These are phyloP conservation scores for Bursaphelenchus mucronatus DNA, from an alignment of 1,140 invertebrate species.

Conservation along the genomic window DNA sequence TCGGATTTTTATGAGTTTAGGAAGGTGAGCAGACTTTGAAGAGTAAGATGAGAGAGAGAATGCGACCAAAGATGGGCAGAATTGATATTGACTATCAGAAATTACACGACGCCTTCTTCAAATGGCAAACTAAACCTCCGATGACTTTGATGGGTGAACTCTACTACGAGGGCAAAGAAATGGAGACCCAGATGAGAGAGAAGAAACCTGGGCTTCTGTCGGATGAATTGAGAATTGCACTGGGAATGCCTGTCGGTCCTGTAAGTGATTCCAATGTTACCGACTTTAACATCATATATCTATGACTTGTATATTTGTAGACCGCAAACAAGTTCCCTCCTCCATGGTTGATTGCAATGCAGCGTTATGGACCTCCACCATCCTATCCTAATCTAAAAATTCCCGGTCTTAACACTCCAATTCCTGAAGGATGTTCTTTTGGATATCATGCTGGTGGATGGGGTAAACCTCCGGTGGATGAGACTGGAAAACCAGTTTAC, in stretches of 20 bases:
- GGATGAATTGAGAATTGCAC: constrained; percentile 86
- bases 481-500: constrained; percentile 91
- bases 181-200: constrained; percentile 91
- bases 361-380: constrained; percentile 95
- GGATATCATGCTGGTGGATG: constrained; percentile 75
- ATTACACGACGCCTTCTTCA: constrained; percentile 97
- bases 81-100: constrained; percentile 99
- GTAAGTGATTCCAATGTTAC: constrained; percentile 58
- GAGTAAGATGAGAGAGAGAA: constrained; percentile 93
- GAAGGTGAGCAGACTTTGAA: constrained; percentile 94
- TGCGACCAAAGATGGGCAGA: constrained; percentile 94
- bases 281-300: not conserved
- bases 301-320: constrained; percentile 28
- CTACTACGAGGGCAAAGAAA: constrained; percentile 99
- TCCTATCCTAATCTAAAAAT: constrained; percentile 98
- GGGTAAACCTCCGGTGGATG: constrained; percentile 94
- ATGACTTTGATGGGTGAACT: constrained; percentile 98
- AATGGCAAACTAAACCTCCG: constrained; percentile 96
- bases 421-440: constrained; percentile 92
- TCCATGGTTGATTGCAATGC: constrained; percentile 99
- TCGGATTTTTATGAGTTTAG: constrained; percentile 47
- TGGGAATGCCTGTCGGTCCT: constrained; percentile 96
- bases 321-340: constrained; percentile 71
- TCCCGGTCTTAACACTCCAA: constrained; percentile 83
- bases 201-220: constrained; percentile 97